Evolutionary conservation across 1,140 invertebrate species (phyloP).

Genomic region (Condylostylus longicornis): DNA sequence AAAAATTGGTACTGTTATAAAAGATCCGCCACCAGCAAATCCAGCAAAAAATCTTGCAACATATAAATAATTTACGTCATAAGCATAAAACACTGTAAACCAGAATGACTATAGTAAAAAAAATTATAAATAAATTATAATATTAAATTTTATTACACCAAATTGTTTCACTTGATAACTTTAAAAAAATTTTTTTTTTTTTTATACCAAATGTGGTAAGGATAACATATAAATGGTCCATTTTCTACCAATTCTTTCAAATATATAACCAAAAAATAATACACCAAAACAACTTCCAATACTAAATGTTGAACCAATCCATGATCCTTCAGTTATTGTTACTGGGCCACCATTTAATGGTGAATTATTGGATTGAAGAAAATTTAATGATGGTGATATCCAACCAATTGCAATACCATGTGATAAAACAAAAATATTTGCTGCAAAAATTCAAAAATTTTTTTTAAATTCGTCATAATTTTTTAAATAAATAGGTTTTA

Average conservation of each 20-base stretch:
- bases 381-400: slow-evolving; percentile 31
- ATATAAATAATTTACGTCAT: slow-evolving; percentile 23
- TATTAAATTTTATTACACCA: background rate
- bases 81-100: slow-evolving; percentile 21
- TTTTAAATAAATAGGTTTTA: no score
- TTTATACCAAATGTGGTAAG: slow-evolving; percentile 22
- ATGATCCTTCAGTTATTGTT: slow-evolving; percentile 22
- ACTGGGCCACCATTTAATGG: slow-evolving; percentile 21
- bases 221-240: slow-evolving; percentile 19
- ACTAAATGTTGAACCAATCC: slow-evolving; percentile 24
- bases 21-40: slow-evolving; percentile 24
- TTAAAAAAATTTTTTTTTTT: background rate
- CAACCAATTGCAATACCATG: slow-evolving; percentile 35
- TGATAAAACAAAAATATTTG: slow-evolving; percentile 30
- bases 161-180: background rate
- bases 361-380: slow-evolving; percentile 21
- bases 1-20: slow-evolving; percentile 22
- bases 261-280: slow-evolving; percentile 22
- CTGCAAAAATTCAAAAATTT: no score
- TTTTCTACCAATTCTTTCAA: slow-evolving; percentile 31
- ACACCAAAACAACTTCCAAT: slow-evolving; percentile 26
- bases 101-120: slow-evolving; percentile 18
- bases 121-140: background rate
- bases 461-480: no score
- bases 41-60: slow-evolving; percentile 30